Base-by-base conservation (phyloP, 2,888 invertebrate species). In the Ophioninae sp. region DNA sequence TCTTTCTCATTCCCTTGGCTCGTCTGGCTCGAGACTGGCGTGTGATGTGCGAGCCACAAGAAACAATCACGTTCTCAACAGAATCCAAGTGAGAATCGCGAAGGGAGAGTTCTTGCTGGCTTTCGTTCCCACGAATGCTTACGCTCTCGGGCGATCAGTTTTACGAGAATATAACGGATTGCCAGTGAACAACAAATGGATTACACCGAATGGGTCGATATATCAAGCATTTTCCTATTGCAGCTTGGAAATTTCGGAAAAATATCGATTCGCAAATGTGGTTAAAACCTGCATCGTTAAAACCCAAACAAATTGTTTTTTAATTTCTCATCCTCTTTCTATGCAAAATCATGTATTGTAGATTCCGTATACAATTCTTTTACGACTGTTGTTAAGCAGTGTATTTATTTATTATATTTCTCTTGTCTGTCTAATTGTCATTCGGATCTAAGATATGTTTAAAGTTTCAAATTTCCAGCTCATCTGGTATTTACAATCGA, bases 81-180 rank as follows among this genome's bases (percentile, higher is more conserved):
- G 61, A 82, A 80, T 67, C 41, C 41, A 65, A 83, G 64, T 39
- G 69, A 78, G 82, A 82, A 65, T 65, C 22, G 17, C 13, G 56
- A 58, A 69, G 44, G n/a, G 37, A 61, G 71, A 22, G 13, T 64
- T 79, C 68, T 74, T 39, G 68, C 51, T 13, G 58, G 61, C 64
- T 51, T 79, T 71, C 71, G 59, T 84, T 84, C 81, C 75, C 84
- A 84, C 84, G 78, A 75, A 78, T 74, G 23, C 23, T 68, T 64
- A 65, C 67, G 51, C 44, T 79, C 56, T 59, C 23, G 59, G 56
- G 56, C 39, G 2, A n/a, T 6, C 59, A 67, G 51, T 61, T 67
- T 61, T 59, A 68, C 67, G 71, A 44, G 65, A 76, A 58, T 72
- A 65, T 65, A 81, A 72, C 65, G 75, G 58, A 71, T 59, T 56